Evolutionary conservation across 2,113 vertebrate genomes (phyloP), one percentile per base, ranked within the genome.

Genomic region (Cynopterus brachyotis): DNA sequence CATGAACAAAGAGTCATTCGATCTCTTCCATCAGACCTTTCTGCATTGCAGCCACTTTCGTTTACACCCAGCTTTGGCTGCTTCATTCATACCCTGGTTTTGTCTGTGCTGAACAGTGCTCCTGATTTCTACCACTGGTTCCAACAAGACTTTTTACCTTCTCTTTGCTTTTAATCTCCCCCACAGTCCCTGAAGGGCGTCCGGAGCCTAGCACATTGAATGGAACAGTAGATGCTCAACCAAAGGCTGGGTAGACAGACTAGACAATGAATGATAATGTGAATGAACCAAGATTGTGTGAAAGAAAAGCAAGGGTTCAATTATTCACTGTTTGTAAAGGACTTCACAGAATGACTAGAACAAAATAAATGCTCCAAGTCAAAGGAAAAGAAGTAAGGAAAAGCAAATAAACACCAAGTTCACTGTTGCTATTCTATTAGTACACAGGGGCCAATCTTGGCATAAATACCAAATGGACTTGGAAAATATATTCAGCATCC

Each of bases 1-100:
- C 98, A 94, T 95, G 98, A 98, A 98, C 97, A 98, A 98, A 97
- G 96, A 96, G 96, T 94, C 92, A 97, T 97, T 91, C 85, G 87
- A 96, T 97, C 97, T 94, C 89, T 79, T 83, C 93, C 30, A 55
- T 93, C 96, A 98, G 97, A 53, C n/a, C 62, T 79, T 82, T 69
- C 66, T 95, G 90, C 88, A 24, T 15, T 55, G 73, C 76, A 85
- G 97, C 57, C 82, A 95, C 85, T 96, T 91, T 89, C 30, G 81
- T 97, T 96, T n/a, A 89, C n/a, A 0, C 47, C 45, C 0, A 1
- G 3, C 11, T 5, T 1, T 57, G 47, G 86, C 89, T 9, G 87
- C 89, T 89, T 89, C 22, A 16, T 53, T 95, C 62, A 1, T 81
- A 16, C 0, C 19, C 4, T 28, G 86, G 45, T 6, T 30, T 0